phyloP scores from a whole-genome alignment of 2,888 invertebrate species.

The Habroteleia sp. region DNA sequence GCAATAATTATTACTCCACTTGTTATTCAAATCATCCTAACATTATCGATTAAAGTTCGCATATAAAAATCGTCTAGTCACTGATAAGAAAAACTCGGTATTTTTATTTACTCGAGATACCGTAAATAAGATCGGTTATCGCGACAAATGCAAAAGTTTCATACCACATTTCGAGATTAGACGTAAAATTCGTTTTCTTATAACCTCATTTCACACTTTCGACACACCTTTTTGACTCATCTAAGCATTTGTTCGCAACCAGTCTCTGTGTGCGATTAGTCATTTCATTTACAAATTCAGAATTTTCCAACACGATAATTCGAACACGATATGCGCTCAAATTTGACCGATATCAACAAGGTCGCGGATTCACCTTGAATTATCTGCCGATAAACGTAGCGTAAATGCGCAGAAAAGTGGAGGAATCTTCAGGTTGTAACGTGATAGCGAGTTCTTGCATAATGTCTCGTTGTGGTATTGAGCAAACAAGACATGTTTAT shows the following conservation, averaged over 20 bases:
- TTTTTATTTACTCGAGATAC: slow-evolving; percentile 3
- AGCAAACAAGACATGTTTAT: too few species aligned
- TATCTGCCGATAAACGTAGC: slow-evolving; percentile 18
- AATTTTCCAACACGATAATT: slow-evolving; percentile 2
- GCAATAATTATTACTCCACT: slow-evolving; percentile 38
- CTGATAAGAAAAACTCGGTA: slow-evolving; percentile 1
- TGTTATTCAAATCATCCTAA: slow-evolving; percentile 25
- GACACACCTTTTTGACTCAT: too few species aligned
- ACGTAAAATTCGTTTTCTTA: slow-evolving; percentile 3
- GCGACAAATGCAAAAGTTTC: slow-evolving; percentile 8
- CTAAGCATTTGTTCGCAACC: background rate
- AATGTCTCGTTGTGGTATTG: too few species aligned
- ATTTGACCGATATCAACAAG: slow-evolving; percentile 33
- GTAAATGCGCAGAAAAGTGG: slow-evolving; percentile 25
- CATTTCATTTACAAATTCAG: background rate
- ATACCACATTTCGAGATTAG: background rate
- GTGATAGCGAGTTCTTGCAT: too few species aligned
- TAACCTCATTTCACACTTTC: background rate
- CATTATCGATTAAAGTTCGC: slow-evolving; percentile 8
- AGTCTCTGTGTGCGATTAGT: background rate
- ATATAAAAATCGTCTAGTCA: slow-evolving; percentile 4
- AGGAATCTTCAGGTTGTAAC: slow-evolving; percentile 29
- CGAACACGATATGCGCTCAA: slow-evolving; percentile 5
- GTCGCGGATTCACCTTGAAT: slow-evolving; percentile 36
- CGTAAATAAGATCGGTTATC: slow-evolving; percentile 3